Percentiles rank a stretch among this genome's conserved stretches.
These are phyloP conservation scores for Gymnoscopelus braueri DNA, from an alignment of 2,797 vertebrate genomes.

Conservation along the genomic window DNA sequence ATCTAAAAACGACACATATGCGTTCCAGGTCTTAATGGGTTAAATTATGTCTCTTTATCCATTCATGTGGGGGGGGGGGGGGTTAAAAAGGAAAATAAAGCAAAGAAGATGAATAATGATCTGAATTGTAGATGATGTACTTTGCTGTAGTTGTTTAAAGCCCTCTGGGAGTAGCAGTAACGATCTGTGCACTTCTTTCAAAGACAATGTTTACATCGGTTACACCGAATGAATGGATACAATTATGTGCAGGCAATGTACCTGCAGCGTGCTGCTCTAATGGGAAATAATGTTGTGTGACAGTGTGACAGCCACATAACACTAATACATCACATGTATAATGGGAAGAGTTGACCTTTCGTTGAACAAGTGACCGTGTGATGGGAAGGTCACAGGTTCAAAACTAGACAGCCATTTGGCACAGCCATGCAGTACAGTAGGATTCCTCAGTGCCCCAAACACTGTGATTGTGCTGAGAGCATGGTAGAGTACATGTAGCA, in stretches of 20 bases:
- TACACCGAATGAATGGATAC: conserved; percentile 40
- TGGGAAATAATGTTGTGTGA: neutral
- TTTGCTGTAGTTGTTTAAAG: conserved; percentile 35
- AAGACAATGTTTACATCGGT: conserved; percentile 49
- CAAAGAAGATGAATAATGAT: conserved; percentile 48
- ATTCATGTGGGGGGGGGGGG: conserved; percentile 47
- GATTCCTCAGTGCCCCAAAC: too few relatives aligned
- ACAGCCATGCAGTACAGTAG: too few relatives aligned
- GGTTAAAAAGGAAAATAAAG: conserved; percentile 53
- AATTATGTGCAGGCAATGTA: conserved; percentile 33
- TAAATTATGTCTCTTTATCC: conserved; percentile 71
- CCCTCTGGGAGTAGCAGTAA: conserved; percentile 33
- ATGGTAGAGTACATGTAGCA: too few relatives aligned
- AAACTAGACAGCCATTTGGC: too few relatives aligned
- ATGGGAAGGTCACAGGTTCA: too few relatives aligned
- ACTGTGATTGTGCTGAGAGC: too few relatives aligned
- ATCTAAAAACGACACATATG: too few relatives aligned
- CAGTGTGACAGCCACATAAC: neutral
- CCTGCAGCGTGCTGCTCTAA: conserved; percentile 10
- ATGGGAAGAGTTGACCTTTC: too few relatives aligned
- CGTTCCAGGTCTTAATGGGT: too few relatives aligned
- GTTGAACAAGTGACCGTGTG: too few relatives aligned
- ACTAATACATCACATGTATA: conserved; percentile 15
- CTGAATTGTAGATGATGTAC: conserved; percentile 52
- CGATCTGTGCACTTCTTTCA: conserved; percentile 38